These are phyloP conservation scores for Rhea pennata DNA, from an alignment of 2,113 vertebrate genomes.

Conservation along the genomic window DNA sequence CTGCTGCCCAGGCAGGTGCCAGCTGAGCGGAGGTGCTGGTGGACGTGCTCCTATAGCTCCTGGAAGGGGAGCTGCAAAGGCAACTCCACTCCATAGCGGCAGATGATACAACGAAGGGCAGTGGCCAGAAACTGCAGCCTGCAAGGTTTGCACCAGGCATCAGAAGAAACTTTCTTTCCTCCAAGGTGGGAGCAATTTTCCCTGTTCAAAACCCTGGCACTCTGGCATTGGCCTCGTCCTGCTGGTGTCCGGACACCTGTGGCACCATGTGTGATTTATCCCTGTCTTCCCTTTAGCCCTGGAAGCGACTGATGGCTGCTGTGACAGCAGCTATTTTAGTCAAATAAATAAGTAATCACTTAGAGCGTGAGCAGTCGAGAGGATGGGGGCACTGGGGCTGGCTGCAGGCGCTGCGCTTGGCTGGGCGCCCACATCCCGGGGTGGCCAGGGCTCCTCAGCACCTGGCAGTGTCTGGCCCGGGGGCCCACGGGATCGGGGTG, in stretches of 20 bases:
- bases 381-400: background rate
- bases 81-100: no score
- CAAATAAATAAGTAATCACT: conserved; percentile 19
- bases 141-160: no score
- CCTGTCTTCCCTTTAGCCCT: background rate
- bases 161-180: no score
- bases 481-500: background rate
- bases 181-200: no score
- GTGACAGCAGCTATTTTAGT: conserved; percentile 43
- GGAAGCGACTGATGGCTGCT: background rate
- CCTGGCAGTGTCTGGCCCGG: background rate
- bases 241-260: accelerated
- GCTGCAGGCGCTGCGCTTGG: background rate
- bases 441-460: background rate
- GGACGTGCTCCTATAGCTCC: no score
- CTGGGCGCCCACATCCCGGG: background rate
- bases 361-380: background rate
- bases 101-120: no score
- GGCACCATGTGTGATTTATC: conserved; percentile 14
- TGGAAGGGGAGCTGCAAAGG: no score
- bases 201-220: no score
- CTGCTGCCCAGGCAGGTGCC: background rate
- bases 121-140: no score
- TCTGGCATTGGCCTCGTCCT: background rate
- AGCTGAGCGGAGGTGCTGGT: background rate